Conservation (phyloP, 2,113 vertebrate species). For the Columba janthina region DNA sequence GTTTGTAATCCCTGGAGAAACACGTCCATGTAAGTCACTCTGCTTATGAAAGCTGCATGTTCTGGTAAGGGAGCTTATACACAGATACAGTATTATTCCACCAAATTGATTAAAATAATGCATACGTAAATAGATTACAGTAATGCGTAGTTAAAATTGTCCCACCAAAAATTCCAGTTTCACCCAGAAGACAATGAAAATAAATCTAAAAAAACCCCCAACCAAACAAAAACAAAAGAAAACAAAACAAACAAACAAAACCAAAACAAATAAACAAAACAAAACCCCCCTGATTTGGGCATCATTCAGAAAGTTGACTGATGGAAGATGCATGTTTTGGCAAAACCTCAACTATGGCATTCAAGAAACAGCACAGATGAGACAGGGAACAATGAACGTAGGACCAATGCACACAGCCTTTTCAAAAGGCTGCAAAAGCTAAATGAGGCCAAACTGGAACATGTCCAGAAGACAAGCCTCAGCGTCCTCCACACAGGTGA, state of each 20-base stretch:
- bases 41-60: background rate
- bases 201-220: background rate
- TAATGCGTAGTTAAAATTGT: background rate
- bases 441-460: background rate
- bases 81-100: background rate
- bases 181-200: background rate
- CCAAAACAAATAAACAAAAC: no score
- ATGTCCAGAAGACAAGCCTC: fast-evolving
- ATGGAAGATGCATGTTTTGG: background rate
- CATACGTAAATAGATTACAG: background rate
- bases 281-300: background rate
- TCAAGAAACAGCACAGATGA: background rate
- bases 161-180: background rate
- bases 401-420: background rate
- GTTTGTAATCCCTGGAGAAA: background rate
- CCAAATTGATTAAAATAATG: background rate
- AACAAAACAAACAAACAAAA: no score
- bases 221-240: no score
- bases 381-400: fast-evolving
- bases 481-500: no score
- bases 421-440: background rate
- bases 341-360: background rate
- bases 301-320: background rate
- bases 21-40: background rate
- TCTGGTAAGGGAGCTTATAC: background rate